These are phyloP conservation scores for Buteo buteo DNA, from an alignment of 2,113 vertebrate genomes.

Conservation along the genomic window DNA sequence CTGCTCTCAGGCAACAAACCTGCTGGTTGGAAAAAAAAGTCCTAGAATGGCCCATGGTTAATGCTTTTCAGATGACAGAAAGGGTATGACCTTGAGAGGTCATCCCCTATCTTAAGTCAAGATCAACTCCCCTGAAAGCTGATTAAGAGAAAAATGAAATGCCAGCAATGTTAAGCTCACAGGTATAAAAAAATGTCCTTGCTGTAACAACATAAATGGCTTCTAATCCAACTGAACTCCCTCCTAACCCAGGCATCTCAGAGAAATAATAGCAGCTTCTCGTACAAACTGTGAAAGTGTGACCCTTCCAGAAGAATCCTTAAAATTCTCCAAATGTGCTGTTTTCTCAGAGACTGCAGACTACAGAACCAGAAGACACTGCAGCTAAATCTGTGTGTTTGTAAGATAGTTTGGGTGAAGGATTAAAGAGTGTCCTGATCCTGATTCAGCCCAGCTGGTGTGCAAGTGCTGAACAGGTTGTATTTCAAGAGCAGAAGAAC, in stretches of 20 bases:
- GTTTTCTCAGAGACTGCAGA: not conserved
- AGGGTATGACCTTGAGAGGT: conserved; percentile 50
- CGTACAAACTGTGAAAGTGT: not conserved
- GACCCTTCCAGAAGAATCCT: not conserved
- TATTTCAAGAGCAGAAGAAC: conserved; percentile 10
- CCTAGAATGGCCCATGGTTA: not conserved
- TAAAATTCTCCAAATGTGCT: not conserved
- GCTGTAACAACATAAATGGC: not conserved
- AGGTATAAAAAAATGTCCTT: conserved; percentile 25
- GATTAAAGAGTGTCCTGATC: not conserved
- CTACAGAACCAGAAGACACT: not conserved
- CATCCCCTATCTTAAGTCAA: conserved; percentile 50
- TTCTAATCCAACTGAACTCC: not conserved
- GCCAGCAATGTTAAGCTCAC: conserved; percentile 14
- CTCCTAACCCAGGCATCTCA: not conserved
- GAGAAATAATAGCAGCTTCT: not conserved
- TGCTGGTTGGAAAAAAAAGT: not conserved
- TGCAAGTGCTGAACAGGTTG: not conserved
- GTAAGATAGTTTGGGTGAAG: not conserved
- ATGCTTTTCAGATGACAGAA: conserved; percentile 58
- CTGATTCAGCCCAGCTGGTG: not conserved
- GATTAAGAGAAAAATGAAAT: conserved; percentile 54
- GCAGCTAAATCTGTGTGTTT: not conserved
- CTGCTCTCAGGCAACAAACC: not conserved
- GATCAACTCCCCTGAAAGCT: conserved; percentile 44